Conservation (phyloP, 2,113 vertebrate species). For the Martes martes region DNA sequence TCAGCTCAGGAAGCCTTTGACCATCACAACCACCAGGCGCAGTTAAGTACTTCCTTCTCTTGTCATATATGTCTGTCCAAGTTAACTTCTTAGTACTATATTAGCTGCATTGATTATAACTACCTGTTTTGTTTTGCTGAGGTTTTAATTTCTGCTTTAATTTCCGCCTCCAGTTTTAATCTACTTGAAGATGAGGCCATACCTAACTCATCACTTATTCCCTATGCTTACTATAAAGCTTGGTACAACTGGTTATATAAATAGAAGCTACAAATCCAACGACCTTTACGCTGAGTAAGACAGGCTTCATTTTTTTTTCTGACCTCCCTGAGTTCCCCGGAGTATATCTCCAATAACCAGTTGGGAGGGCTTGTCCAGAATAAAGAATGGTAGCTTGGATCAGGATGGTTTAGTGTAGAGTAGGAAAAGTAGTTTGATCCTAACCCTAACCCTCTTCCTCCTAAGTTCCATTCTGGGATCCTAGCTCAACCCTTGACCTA, state of each 20-base stretch:
- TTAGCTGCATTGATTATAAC: background rate
- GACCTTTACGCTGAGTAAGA: background rate
- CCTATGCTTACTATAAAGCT: background rate
- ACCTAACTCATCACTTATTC: background rate
- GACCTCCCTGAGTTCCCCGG: background rate
- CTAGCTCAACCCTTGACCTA: background rate
- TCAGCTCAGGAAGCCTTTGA: background rate
- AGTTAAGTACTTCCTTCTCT: background rate
- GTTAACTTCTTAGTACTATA: background rate
- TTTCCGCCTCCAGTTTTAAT: background rate
- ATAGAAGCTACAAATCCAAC: background rate
- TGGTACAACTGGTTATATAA: background rate
- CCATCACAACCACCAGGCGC: background rate
- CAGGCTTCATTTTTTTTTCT: background rate
- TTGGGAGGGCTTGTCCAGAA: background rate
- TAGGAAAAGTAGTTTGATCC: background rate
- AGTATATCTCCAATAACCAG: background rate
- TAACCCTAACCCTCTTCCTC: background rate
- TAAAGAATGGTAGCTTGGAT: background rate
- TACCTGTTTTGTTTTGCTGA: background rate
- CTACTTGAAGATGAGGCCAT: background rate
- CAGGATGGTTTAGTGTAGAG: background rate
- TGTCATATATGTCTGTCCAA: background rate
- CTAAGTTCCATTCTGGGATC: background rate
- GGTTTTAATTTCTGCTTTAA: background rate